Evolutionary conservation across 2,113 vertebrate species (phyloP).

Genomic region (Esox niger): DNA sequence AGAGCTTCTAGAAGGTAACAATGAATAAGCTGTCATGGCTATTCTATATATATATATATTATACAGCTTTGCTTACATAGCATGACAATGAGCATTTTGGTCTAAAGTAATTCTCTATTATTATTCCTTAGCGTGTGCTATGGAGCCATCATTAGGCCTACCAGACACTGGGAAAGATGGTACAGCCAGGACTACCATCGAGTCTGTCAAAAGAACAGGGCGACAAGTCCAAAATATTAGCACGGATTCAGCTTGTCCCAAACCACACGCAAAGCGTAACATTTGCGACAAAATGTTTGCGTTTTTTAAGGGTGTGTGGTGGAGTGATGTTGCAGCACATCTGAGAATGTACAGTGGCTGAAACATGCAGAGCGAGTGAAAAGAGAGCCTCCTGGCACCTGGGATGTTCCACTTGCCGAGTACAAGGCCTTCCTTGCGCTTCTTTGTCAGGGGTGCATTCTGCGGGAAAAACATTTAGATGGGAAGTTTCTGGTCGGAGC

Average conservation of each 20-base stretch:
- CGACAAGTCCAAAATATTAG: no score
- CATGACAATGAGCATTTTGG: no score
- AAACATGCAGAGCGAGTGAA: conserved; percentile 5
- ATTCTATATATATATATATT: not conserved
- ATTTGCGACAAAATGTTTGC: not conserved
- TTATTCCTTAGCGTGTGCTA: not conserved
- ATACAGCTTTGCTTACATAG: not conserved
- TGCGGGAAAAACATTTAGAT: no score
- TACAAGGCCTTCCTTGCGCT: no score
- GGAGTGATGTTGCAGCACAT: conserved; percentile 13
- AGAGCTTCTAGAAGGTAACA: conserved; percentile 1
- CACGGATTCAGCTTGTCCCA: no score
- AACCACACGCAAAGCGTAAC: no score
- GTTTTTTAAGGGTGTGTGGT: conserved; percentile 10
- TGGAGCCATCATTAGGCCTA: no score
- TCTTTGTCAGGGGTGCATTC: no score
- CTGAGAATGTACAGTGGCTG: conserved; percentile 13
- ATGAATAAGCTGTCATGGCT: conserved; percentile 1
- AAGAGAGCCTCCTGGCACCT: not conserved
- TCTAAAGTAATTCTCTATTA: no score
- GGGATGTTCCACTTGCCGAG: no score
- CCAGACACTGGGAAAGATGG: not conserved
- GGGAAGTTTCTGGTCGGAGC: no score
- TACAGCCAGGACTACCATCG: not conserved
- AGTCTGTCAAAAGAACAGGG: no score